phyloP scores from a whole-genome alignment of 2,888 invertebrate genomes.

The Cheilosia grossa region DNA sequence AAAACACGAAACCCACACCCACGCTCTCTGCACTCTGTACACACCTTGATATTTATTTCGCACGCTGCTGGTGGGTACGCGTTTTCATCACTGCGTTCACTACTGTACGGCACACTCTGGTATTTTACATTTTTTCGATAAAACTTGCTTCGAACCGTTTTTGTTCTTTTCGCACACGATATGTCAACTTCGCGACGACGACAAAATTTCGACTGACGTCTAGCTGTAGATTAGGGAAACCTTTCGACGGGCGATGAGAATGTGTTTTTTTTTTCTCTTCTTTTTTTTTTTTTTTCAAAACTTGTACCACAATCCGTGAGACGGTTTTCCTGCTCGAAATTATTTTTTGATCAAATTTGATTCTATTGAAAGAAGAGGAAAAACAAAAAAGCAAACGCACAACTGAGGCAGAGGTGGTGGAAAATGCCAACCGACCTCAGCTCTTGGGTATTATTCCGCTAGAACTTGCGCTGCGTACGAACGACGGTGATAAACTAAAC shows the following conservation, averaged over 20 bases:
- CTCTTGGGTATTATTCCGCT: conserved; percentile 57
- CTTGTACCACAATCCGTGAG: conserved; percentile 9
- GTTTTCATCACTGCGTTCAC: conserved; percentile 63
- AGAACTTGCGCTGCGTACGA: conserved; percentile 77
- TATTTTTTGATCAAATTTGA: conserved; percentile 29
- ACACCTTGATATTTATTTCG: conserved; percentile 68
- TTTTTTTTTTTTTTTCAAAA: conserved; percentile 13
- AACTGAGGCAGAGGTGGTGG: conserved; percentile 71
- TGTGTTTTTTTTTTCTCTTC: conserved; percentile 14
- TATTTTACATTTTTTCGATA: conserved; percentile 51
- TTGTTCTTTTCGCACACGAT: conserved; percentile 43
- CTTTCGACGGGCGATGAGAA: conserved; percentile 7
- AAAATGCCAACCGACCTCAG: conserved; percentile 71
- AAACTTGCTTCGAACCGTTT: conserved; percentile 46
- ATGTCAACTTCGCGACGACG: conserved; percentile 38
- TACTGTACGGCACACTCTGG: conserved; percentile 62
- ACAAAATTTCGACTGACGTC: conserved; percentile 51
- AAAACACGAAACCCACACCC: conserved; percentile 57
- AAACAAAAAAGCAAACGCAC: conserved; percentile 52
- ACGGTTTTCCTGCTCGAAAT: conserved; percentile 1
- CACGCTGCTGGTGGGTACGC: conserved; percentile 57
- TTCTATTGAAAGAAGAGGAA: conserved; percentile 31
- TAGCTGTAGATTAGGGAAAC: conserved; percentile 19
- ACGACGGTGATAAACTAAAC: conserved; percentile 79
- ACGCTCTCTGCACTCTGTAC: conserved; percentile 54